These are phyloP conservation scores for Pimpla rufipes DNA, from an alignment of 2,888 invertebrate genomes.

Conservation along the genomic window DNA sequence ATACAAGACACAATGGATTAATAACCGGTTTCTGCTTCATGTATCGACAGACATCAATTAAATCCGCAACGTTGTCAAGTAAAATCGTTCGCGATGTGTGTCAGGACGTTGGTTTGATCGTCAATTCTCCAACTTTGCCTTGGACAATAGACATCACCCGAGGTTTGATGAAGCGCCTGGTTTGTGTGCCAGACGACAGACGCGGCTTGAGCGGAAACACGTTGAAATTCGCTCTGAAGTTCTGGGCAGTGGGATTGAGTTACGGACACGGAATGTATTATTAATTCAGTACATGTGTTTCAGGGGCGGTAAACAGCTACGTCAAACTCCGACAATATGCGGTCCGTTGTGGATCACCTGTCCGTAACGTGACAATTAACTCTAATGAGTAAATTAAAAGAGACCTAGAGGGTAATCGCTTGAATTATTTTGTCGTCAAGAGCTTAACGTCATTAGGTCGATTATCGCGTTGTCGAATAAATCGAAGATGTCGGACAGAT, in stretches of 20 bases:
- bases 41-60: background rate
- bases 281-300: background rate
- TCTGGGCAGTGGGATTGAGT: background rate
- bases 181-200: background rate
- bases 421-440: background rate
- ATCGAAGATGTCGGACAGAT: background rate
- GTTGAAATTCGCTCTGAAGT: background rate
- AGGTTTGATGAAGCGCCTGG: background rate
- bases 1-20: background rate
- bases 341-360: background rate
- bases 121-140: background rate
- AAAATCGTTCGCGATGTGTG: background rate
- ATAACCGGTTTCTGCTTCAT: background rate
- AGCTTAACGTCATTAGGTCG: background rate
- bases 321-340: background rate
- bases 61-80: background rate
- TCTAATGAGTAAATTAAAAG: background rate
- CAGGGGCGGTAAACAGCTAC: background rate
- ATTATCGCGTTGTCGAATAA: background rate
- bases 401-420: too few relatives aligned
- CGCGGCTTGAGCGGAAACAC: background rate
- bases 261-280: background rate
- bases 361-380: background rate
- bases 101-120: background rate
- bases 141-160: background rate